A percentile compares a stretch with the other conserved stretches of the same genome.
These are phyloP conservation scores for Mola mola DNA, from an alignment of 2,113 vertebrate genomes.

Conservation along the genomic window DNA sequence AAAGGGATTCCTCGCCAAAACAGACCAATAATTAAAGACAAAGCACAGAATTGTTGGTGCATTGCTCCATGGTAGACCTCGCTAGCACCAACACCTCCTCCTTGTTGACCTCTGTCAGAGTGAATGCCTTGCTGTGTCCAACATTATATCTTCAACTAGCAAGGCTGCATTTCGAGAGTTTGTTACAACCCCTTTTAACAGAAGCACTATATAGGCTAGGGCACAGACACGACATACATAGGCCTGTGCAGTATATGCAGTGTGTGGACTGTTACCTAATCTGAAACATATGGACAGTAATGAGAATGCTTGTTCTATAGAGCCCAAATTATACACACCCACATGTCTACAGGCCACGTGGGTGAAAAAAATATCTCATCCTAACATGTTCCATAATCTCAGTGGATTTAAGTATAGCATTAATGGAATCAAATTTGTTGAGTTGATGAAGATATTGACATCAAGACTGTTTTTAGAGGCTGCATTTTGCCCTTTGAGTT, in stretches of 20 bases:
- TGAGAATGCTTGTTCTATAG: conserved; percentile 31
- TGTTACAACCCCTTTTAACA: conserved; percentile 46
- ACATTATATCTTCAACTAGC: conserved; percentile 31
- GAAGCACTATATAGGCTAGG: conserved; percentile 19
- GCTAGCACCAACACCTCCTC: conserved; percentile 11
- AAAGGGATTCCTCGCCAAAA: conserved; percentile 24
- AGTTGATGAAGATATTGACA: conserved; percentile 39
- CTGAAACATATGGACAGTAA: conserved; percentile 46
- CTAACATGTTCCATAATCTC: conserved; percentile 41
- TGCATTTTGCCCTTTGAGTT: conserved; percentile 17
- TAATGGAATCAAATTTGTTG: conserved; percentile 27
- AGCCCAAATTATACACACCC: conserved; percentile 43
- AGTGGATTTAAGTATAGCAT: background rate
- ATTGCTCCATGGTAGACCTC: conserved; percentile 36
- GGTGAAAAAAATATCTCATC: conserved; percentile 34
- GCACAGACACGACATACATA: conserved; percentile 14
- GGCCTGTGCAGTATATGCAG: conserved; percentile 6
- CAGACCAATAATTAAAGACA: conserved; percentile 36
- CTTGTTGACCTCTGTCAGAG: conserved; percentile 20
- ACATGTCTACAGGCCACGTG: conserved; percentile 1
- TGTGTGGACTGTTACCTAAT: conserved; percentile 41
- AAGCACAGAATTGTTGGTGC: conserved; percentile 41
- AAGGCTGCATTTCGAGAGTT: conserved; percentile 29
- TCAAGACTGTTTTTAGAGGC: conserved; percentile 22
- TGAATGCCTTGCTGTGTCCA: conserved; percentile 15